These are phyloP conservation scores for Drosophila lacicola DNA, from an alignment of 2,888 invertebrate species.

Conservation along the genomic window DNA sequence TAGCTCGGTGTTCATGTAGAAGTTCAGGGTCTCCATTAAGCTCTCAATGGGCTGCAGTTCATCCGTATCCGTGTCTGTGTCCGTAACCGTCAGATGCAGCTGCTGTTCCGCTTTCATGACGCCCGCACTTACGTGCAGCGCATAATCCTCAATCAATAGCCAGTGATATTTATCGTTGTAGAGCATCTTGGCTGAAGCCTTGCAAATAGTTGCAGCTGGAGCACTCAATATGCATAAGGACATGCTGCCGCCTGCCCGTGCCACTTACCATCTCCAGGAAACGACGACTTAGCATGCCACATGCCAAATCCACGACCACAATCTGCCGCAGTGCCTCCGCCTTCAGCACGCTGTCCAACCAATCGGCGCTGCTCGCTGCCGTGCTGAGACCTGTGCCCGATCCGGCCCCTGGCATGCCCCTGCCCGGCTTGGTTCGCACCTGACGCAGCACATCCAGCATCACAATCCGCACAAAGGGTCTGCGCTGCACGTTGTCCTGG, in stretches of 20 bases:
- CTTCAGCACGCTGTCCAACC: constrained; percentile 76
- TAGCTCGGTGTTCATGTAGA: constrained; percentile 85
- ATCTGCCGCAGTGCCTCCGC: constrained; percentile 81
- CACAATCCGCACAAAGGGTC: constrained; percentile 70
- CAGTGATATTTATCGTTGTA: constrained; percentile 85
- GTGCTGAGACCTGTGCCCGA: constrained; percentile 16
- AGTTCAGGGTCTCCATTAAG: constrained; percentile 84
- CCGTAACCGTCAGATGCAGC: constrained; percentile 44
- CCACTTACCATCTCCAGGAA: constrained; percentile 83
- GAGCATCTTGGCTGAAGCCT: constrained; percentile 84
- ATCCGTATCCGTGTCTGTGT: constrained; percentile 48
- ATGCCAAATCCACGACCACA: constrained; percentile 82
- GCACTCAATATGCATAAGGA: constrained; percentile 54
- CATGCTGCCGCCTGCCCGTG: constrained; percentile 18
- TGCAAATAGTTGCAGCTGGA: constrained; percentile 54
- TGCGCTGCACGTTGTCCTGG: constrained; percentile 13
- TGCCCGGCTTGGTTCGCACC: not conserved
- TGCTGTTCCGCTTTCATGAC: constrained; percentile 4
- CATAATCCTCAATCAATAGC: constrained; percentile 85
- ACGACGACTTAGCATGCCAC: constrained; percentile 81
- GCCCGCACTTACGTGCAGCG: constrained; percentile 57
- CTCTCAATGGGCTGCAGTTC: constrained; percentile 82
- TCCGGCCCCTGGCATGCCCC: constrained; percentile 1
- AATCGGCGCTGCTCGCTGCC: constrained; percentile 57
- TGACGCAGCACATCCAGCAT: constrained; percentile 62